These are phyloP conservation scores for Excalfactoria chinensis DNA, from an alignment of 2,113 vertebrate species.

Conservation along the genomic window DNA sequence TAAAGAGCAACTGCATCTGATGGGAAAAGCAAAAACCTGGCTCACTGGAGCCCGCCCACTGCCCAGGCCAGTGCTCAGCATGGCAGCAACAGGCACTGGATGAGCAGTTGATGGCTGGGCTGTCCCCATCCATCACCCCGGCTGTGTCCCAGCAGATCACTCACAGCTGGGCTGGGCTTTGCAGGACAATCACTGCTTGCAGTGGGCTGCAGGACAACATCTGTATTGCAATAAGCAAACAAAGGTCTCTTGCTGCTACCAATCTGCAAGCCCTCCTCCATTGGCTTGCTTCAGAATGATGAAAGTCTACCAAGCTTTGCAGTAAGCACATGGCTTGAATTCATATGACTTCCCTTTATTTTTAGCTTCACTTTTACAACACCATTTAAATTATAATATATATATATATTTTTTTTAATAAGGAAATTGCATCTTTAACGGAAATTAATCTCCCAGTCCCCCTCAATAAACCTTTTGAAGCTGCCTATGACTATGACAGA, in stretches of 20 bases:
- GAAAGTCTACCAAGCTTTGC: neutral
- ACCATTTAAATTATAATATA: conserved; percentile 14
- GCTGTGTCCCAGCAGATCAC: neutral
- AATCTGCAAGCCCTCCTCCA: neutral
- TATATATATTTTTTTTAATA: neutral
- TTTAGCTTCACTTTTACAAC: conserved; percentile 32
- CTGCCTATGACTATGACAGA: conserved; percentile 34
- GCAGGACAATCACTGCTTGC: neutral
- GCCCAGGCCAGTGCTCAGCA: neutral
- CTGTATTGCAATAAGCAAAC: neutral
- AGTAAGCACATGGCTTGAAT: neutral
- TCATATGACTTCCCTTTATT: neutral
- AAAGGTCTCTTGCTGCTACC: neutral
- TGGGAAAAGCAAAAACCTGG: neutral
- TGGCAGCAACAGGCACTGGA: fast-evolving
- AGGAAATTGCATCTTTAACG: conserved; percentile 65
- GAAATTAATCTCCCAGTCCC: conserved; percentile 61
- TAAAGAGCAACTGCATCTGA: neutral
- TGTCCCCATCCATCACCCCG: neutral
- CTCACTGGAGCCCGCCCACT: neutral
- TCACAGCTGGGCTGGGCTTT: neutral
- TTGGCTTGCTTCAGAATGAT: neutral
- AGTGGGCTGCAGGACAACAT: neutral
- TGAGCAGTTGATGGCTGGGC: neutral
- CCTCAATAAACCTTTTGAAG: conserved; percentile 59